Percentiles rank a stretch among this genome's conserved stretches.
Evolutionary conservation across 2,888 invertebrate species (phyloP).

Genomic region (Scaptomyza reducta): DNA sequence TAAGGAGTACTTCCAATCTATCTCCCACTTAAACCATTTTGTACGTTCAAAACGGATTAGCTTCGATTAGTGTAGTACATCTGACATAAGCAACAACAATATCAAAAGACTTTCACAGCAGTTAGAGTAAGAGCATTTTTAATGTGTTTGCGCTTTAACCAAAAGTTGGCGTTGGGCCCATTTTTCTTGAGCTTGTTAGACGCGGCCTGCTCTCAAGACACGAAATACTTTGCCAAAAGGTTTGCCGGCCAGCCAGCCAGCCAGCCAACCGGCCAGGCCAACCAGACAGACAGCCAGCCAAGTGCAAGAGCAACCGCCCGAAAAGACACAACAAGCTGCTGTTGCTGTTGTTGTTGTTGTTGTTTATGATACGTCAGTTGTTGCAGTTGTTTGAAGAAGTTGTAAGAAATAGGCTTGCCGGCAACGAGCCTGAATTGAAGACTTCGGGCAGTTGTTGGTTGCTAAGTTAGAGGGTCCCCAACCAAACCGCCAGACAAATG

Average conservation of each 20-base stretch:
- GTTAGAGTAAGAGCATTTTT: conserved; percentile 66
- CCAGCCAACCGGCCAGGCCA: conserved; percentile 46
- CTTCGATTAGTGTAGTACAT: no score
- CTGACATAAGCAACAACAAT: neutral
- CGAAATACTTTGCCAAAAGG: conserved; percentile 76
- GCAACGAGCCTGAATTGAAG: conserved; percentile 30
- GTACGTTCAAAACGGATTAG: neutral
- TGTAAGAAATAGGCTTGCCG: conserved; percentile 76
- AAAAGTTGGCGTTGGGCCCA: conserved; percentile 80
- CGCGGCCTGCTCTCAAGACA: conserved; percentile 59
- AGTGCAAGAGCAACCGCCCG: conserved; percentile 58
- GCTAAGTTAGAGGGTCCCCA: conserved; percentile 12
- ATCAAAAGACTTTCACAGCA: conserved; percentile 44
- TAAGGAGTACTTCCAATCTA: neutral
- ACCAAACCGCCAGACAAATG: conserved; percentile 54
- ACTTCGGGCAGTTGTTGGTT: conserved; percentile 20
- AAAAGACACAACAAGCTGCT: conserved; percentile 26
- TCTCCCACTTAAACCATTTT: neutral
- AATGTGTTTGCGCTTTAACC: conserved; percentile 80
- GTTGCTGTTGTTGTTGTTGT: conserved; percentile 57
- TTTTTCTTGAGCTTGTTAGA: conserved; percentile 83
- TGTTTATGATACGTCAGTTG: conserved; percentile 70
- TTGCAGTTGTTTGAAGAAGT: conserved; percentile 78
- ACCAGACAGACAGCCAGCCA: conserved; percentile 43
- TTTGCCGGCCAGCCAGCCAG: conserved; percentile 58